Base-by-base conservation (phyloP, 1,140 invertebrate genomes). In the Heterodera carotae region DNA sequence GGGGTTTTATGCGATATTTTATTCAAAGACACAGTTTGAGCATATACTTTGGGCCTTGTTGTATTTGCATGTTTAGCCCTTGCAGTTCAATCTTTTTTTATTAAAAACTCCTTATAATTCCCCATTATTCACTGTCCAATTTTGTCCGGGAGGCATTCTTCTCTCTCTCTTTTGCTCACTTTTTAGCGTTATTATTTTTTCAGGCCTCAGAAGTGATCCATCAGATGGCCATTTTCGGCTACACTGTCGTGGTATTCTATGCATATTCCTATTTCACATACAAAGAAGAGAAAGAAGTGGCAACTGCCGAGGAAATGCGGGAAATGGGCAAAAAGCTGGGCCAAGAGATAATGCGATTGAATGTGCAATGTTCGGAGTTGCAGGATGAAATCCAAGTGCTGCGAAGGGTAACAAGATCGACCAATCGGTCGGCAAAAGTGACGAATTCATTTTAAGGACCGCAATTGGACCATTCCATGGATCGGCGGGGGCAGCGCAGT, bases 211-310 rank as follows among this genome's bases (percentile, higher is more conserved):
- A 82, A 33, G 64, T 84, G 31, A 48, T 82, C 22, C 81, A 82
- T 56, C 81, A 82, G 66, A n/a, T 84, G 27, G 81, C 81, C n/a
- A 82, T 82, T 10, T 84, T 82, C 64, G 60, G 70, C 31, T 82
- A 82, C 69, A 76, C 81, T 15, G 79, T 84, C n/a, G 79, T 62
- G 25, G 81, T 82, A 18, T 84, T 84, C 48, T 77, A 80, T 39
- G 82, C 70, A 8, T 82, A 82, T 77, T 69, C 80, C 25, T 80
- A 71, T 34, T 82, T 83, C 62, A 62, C 48, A 8, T 81, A 82
- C 62, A 43, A 71, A 29, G 69, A 84, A 56, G 81, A 82, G 59
- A 84, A 83, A 34, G 77, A 74, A 36, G 15, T 34, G 2, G 79
- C 68, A 6, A 33, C 36, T n/a, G 80, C 56, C 29, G 71, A 82